Evolutionary conservation across 2,797 vertebrate genomes (phyloP).

Genomic region (Telmatherina bonti): DNA sequence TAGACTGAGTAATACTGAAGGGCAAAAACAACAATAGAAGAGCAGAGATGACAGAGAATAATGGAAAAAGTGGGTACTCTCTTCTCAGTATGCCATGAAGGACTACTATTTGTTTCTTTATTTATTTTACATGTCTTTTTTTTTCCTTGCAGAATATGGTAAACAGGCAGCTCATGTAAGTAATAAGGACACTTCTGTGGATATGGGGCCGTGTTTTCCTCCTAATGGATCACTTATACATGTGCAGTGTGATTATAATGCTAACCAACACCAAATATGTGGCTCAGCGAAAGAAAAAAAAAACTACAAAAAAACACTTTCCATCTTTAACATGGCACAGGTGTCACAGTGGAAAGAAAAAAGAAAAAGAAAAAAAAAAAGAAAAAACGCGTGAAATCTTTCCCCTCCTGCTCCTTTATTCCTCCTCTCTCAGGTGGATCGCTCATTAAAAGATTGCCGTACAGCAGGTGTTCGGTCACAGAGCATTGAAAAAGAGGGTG

Average conservation of each 20-base stretch:
- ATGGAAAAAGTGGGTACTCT: conserved; percentile 63
- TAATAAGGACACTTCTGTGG: conserved; percentile 35
- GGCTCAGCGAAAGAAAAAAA: conserved; percentile 41
- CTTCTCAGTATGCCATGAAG: conserved; percentile 54
- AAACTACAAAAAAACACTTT: conserved; percentile 39
- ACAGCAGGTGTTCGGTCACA: conserved; percentile 82
- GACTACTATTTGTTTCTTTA: conserved; percentile 60
- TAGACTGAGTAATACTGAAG: conserved; percentile 47
- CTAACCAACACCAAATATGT: conserved; percentile 71
- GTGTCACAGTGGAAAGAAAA: conserved; percentile 44
- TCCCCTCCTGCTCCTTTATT: conserved; percentile 31
- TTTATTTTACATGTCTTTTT: not conserved
- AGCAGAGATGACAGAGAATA: conserved; percentile 76
- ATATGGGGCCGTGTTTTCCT: conserved; percentile 24
- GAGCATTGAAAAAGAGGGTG: conserved; percentile 73
- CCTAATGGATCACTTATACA: conserved; percentile 50
- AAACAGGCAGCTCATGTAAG: conserved; percentile 44
- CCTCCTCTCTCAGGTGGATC: conserved; percentile 70
- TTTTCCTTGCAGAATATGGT: conserved; percentile 42
- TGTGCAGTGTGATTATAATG: conserved; percentile 30
- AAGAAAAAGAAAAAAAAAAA: conserved; percentile 19
- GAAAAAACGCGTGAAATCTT: conserved; percentile 58
- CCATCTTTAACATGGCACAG: conserved; percentile 69
- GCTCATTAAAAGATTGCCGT: conserved; percentile 74
- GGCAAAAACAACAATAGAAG: conserved; percentile 63